These are phyloP conservation scores for Apteryx owenii DNA, from an alignment of 2,113 vertebrate species.

Conservation along the genomic window DNA sequence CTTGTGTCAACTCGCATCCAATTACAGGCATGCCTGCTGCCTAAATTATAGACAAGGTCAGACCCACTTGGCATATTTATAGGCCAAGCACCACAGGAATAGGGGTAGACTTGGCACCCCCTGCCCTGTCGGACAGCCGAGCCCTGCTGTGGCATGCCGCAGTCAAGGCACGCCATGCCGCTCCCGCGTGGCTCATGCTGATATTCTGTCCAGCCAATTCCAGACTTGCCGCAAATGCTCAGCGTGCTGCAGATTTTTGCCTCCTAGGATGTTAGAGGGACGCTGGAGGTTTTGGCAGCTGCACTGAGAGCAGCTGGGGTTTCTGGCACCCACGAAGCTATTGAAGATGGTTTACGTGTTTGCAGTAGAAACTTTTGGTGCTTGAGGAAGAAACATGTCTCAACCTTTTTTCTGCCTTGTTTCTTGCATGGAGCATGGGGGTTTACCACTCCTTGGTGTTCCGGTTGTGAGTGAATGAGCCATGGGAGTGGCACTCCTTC, in stretches of 20 bases:
- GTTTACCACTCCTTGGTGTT: not conserved
- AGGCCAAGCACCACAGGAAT: not conserved
- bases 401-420: not conserved
- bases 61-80: not conserved
- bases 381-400: not conserved
- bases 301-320: not conserved
- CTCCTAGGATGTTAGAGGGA: not conserved
- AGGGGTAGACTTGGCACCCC: no score
- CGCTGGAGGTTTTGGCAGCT: not conserved
- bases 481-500: not conserved
- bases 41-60: not conserved
- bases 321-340: not conserved
- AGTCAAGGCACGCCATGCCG: fast-evolving
- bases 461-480: not conserved
- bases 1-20: not conserved
- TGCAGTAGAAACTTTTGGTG: not conserved
- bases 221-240: fast-evolving
- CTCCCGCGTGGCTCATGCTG: not conserved
- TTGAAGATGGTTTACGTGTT: not conserved
- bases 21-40: not conserved
- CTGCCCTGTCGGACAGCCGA: no score
- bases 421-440: not conserved
- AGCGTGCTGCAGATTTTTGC: fast-evolving
- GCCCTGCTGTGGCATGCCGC: fast-evolving
- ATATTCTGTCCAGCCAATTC: not conserved